These are phyloP conservation scores for Gryllus bimaculatus DNA, from an alignment of 1,140 invertebrate species.

Conservation along the genomic window DNA sequence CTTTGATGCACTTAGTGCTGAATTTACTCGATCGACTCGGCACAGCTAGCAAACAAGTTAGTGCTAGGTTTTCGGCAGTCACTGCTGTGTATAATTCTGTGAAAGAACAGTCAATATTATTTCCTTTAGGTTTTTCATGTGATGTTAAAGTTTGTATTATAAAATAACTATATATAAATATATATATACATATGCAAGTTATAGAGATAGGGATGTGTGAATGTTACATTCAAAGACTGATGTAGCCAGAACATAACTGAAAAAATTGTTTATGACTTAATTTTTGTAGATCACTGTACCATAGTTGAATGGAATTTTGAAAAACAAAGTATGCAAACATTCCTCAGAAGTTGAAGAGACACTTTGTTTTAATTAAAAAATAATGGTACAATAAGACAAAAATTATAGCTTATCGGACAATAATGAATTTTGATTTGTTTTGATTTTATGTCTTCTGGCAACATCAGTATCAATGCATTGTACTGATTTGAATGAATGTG, in stretches of 20 bases:
- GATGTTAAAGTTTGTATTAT: background rate
- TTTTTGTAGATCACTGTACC: background rate
- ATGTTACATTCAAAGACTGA: background rate
- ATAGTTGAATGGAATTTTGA: background rate
- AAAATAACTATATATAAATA: background rate
- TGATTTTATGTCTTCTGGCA: no score
- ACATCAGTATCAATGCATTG: no score
- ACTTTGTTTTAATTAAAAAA: no score
- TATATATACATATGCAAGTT: background rate
- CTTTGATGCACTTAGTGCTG: constrained; percentile 23
- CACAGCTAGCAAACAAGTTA: constrained; percentile 9
- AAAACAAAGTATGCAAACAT: background rate
- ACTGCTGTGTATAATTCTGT: background rate
- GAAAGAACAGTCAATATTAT: background rate
- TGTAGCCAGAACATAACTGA: background rate
- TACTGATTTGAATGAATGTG: no score
- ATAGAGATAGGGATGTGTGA: background rate
- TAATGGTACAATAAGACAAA: no score
- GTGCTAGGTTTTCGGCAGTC: background rate
- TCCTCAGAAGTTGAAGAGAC: background rate
- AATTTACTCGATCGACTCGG: constrained; percentile 20
- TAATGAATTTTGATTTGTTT: no score
- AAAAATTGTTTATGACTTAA: background rate
- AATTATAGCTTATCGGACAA: no score
- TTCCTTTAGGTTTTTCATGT: background rate